These are phyloP conservation scores for Benitochromis conjunctus DNA, from an alignment of 2,113 vertebrate genomes.

Conservation along the genomic window DNA sequence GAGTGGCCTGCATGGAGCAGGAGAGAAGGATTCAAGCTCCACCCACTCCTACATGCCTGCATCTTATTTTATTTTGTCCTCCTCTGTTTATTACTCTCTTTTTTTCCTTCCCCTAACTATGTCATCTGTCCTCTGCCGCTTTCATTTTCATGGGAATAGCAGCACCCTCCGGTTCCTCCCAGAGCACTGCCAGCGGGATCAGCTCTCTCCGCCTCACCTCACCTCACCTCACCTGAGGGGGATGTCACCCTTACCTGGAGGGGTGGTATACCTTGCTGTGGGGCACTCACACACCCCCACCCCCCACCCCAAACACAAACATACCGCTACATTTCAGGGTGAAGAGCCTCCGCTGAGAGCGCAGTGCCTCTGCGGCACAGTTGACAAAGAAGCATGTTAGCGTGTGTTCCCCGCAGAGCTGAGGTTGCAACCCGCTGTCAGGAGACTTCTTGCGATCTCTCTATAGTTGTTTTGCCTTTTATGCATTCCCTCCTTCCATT, in stretches of 20 bases:
- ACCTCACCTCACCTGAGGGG: slow-evolving; percentile 39
- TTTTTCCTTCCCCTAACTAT: background rate
- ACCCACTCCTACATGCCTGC: background rate
- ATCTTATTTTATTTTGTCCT: background rate
- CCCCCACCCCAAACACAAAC: slow-evolving; percentile 9
- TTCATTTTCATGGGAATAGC: slow-evolving; percentile 22
- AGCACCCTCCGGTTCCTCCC: slow-evolving; percentile 26
- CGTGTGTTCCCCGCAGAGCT: slow-evolving; percentile 33
- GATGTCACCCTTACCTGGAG: slow-evolving; percentile 50
- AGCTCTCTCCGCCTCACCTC: background rate
- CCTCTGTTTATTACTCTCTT: background rate
- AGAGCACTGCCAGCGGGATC: slow-evolving; percentile 34
- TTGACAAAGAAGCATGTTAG: slow-evolving; percentile 1
- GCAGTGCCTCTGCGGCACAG: background rate
- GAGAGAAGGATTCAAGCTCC: background rate
- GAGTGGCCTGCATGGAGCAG: background rate
- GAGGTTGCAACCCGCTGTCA: slow-evolving; percentile 26
- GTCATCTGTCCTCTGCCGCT: background rate
- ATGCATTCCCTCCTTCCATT: slow-evolving; percentile 11
- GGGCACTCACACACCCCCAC: background rate
- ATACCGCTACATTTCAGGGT: background rate
- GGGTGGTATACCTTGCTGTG: slow-evolving; percentile 45
- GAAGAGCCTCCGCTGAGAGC: slow-evolving; percentile 27
- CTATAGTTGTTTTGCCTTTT: slow-evolving; percentile 40
- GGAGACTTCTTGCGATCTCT: slow-evolving; percentile 43